These are phyloP conservation scores for Sympetrum striolatum DNA, from an alignment of 2,888 invertebrate species.

Conservation along the genomic window DNA sequence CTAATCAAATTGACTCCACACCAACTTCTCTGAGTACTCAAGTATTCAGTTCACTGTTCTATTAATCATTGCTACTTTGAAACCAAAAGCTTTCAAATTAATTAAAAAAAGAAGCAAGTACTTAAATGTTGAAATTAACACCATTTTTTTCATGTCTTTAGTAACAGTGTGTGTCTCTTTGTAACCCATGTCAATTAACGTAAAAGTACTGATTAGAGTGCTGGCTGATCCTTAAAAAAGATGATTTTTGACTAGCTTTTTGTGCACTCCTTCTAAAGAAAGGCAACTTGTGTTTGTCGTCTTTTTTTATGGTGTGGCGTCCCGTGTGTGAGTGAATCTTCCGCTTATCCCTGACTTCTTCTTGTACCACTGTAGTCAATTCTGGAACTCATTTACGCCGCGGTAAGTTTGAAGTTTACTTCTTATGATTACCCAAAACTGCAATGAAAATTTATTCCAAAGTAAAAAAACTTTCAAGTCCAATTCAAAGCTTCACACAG, in stretches of 20 bases:
- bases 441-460: slow-evolving; percentile 40
- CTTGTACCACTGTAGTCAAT: slow-evolving; percentile 78
- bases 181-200: slow-evolving; percentile 43
- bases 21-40: slow-evolving; percentile 17
- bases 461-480: background rate
- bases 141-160: slow-evolving; percentile 37
- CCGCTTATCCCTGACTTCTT: slow-evolving; percentile 51
- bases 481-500: slow-evolving; percentile 39
- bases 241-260: slow-evolving; percentile 41
- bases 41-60: background rate
- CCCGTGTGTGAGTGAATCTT: slow-evolving; percentile 55
- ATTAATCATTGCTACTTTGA: background rate
- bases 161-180: slow-evolving; percentile 41
- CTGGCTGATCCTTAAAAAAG: slow-evolving; percentile 40
- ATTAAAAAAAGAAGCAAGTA: slow-evolving; percentile 36
- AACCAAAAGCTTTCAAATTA: background rate
- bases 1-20: slow-evolving; percentile 41
- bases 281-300: slow-evolving; percentile 63
- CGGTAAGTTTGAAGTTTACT: slow-evolving; percentile 77
- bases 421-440: slow-evolving; percentile 40
- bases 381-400: slow-evolving; percentile 98
- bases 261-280: slow-evolving; percentile 44
- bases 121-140: slow-evolving; percentile 32
- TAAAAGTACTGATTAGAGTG: slow-evolving; percentile 38
- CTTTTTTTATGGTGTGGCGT: slow-evolving; percentile 49